These are phyloP conservation scores for Astropecten irregularis DNA, from an alignment of 53 echinoderm and acorn worm genomes.

Conservation along the genomic window DNA sequence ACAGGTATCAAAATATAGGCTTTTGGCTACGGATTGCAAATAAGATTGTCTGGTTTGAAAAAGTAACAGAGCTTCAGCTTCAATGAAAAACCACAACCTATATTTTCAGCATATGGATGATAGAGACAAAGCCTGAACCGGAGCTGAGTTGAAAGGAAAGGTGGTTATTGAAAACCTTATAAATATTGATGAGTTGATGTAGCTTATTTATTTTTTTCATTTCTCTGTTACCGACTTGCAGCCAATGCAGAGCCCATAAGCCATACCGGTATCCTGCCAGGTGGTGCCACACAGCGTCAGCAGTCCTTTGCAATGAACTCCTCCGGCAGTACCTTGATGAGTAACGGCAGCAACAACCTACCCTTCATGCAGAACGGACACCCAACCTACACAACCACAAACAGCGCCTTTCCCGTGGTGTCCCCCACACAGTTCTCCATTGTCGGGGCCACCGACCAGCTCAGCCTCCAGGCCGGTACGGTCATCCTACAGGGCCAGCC, in stretches of 20 bases:
- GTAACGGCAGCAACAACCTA: conserved; percentile 3
- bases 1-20: no score
- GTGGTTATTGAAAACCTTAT: no score
- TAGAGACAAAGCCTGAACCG: no score
- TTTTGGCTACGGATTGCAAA: no score
- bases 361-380: conserved; percentile 50
- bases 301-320: conserved; percentile 79
- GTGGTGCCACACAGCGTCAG: conserved; percentile 87
- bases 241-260: conserved; percentile 97
- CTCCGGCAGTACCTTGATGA: conserved; percentile 68
- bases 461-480: conserved; percentile 67
- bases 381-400: not conserved
- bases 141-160: no score
- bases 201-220: no score
- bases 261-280: conserved; percentile 85
- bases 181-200: no score
- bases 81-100: no score
- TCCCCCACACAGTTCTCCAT: conserved; percentile 51
- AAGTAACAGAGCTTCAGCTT: no score
- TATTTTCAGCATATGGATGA: no score
- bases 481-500: conserved; percentile 59
- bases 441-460: conserved; percentile 44
- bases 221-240: no score
- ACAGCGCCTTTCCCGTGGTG: conserved; percentile 16
- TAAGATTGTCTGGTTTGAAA: no score